Conservation (phyloP, 2,888 invertebrate genomes). For the Endomychus coccineus region DNA sequence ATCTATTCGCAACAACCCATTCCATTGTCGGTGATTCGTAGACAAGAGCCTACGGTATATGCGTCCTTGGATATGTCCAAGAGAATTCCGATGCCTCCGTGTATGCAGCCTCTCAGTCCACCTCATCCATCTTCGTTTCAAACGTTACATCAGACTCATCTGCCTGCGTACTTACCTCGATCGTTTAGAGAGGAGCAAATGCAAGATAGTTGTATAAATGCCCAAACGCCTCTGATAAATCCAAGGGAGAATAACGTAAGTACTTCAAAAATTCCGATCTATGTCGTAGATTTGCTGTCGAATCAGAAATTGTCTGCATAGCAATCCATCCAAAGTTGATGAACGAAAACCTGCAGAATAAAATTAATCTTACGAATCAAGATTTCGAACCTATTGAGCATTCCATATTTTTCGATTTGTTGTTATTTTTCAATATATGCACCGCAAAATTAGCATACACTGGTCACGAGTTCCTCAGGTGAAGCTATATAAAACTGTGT, state of each 20-base stretch:
- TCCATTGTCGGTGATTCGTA: constrained; percentile 42
- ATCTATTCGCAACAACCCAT: constrained; percentile 42
- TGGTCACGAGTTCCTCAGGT: no score
- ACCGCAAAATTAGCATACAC: no score
- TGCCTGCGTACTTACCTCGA: constrained; percentile 38
- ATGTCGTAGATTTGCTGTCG: no score
- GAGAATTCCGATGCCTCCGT: constrained; percentile 32
- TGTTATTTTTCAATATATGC: no score
- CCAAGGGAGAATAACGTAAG: constrained; percentile 38
- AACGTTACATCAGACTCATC: constrained; percentile 37
- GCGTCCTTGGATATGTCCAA: constrained; percentile 48
- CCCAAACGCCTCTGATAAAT: constrained; percentile 40
- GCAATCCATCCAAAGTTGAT: background rate
- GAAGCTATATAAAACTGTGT: no score
- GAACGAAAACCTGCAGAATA: constrained; percentile 3
- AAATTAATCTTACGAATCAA: no score
- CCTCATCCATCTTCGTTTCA: constrained; percentile 42
- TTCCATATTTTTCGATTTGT: background rate
- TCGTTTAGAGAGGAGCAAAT: constrained; percentile 35
- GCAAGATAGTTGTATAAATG: constrained; percentile 31
- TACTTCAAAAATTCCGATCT: no score
- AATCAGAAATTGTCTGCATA: no score
- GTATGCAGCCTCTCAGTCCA: constrained; percentile 37
- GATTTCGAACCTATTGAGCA: no score
- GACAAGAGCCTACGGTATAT: constrained; percentile 49